Conservation (phyloP, 92 coral and sea anemone species). For the Heliopora coerulea region DNA sequence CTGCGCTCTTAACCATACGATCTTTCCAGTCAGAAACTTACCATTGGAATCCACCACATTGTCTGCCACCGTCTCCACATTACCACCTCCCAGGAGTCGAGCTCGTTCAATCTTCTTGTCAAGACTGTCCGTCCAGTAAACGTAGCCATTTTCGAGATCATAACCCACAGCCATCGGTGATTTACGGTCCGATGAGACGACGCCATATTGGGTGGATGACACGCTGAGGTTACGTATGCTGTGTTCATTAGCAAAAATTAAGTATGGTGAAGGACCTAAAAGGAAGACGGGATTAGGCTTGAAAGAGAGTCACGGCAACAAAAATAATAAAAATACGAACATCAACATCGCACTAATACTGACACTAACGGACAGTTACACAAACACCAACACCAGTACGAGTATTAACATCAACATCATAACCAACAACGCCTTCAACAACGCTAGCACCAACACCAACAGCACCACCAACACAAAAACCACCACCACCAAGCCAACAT, state of each 20-base stretch:
- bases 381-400: too few species aligned
- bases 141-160: conserved; percentile 59
- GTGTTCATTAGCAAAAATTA: conserved; percentile 68
- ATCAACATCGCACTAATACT: too few species aligned
- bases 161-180: conserved; percentile 70
- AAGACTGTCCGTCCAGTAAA: conserved; percentile 82
- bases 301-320: too few species aligned
- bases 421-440: too few species aligned
- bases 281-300: background rate
- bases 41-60: conserved; percentile 25
- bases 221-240: conserved; percentile 70
- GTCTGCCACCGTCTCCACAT: conserved; percentile 37
- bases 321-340: too few species aligned
- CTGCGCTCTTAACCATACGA: too few species aligned
- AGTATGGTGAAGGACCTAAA: conserved; percentile 57
- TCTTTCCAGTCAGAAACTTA: background rate
- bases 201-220: conserved; percentile 39
- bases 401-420: too few species aligned
- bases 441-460: too few species aligned
- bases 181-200: conserved; percentile 54
- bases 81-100: conserved; percentile 55
- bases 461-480: too few species aligned
- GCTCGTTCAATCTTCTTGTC: conserved; percentile 70
- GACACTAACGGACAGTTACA: too few species aligned
- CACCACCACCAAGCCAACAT: too few species aligned